Base-by-base conservation (phyloP, 1,140 invertebrate species). In the Parasteatoda tepidariorum region DNA sequence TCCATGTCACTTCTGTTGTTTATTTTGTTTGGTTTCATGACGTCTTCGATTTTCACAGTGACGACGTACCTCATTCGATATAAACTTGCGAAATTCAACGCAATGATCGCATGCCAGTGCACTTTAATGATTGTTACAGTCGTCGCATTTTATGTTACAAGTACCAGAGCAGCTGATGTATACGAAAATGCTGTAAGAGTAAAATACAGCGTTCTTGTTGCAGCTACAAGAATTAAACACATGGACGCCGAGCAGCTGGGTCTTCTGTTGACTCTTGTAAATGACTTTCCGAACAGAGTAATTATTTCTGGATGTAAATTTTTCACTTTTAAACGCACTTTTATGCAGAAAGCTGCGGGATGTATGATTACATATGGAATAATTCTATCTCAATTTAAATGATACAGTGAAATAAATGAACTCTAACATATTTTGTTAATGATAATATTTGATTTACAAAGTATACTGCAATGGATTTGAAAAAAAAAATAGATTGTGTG, bases 311-410 rank as follows among this genome's bases (percentile, higher is more conserved):
- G 31, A 9, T 75, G 55, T 33, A 33, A 33, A 38, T 6, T 75
- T 3, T 75, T 75, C 28, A 30, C 30, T 2, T 28, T 75, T 22
- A 75, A 62, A 2, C 31, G 57, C 2, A 75, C 22, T 30, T 75
- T 75, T 18, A 28, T 75, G 3, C 73, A 75, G 15, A 62, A 28
- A n/a, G 62, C 73, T 5, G 24, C 34, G 11, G 62, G 57, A 18
- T 55, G 30, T 15, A 62, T 75, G 73, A 22, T 75, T 38, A 75
- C 73, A 7, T 75, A 75, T 24, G 73, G 54, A n/a, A 11, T 62
- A 5, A n/a, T 75, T 24, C 33, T 75, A 9, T 75, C 73, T 3
- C 73, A 75, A n/a, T n/a, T n/a, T n/a, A n/a, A n/a, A n/a, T n/a
- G n/a, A n/a, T n/a, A n/a, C n/a, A n/a, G n/a, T n/a, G n/a, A n/a